phyloP scores from a whole-genome alignment of 2,888 invertebrate species.

The Aricia artaxerxes region DNA sequence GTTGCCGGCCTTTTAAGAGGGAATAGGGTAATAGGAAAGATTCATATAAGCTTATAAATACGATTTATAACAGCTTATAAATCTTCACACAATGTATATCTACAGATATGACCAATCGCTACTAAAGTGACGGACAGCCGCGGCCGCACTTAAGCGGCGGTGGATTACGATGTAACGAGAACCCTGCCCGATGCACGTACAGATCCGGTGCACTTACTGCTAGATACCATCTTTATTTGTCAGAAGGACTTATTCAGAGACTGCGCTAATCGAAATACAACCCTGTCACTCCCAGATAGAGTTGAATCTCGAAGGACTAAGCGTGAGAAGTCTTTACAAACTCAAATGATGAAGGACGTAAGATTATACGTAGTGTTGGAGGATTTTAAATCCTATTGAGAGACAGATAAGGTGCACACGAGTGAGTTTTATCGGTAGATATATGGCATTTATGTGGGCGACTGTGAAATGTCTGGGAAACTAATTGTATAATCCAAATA shows the following conservation, averaged over 20 bases:
- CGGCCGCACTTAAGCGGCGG: slow-evolving; percentile 57
- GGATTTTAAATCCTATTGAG: neutral
- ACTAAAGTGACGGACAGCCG: slow-evolving; percentile 37
- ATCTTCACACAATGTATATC: neutral
- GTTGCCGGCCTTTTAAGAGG: no score
- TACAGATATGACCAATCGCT: neutral
- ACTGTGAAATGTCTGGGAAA: slow-evolving; percentile 27
- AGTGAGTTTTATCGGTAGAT: slow-evolving; percentile 19
- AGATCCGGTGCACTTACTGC: slow-evolving; percentile 73
- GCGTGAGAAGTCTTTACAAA: neutral
- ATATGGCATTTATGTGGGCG: slow-evolving; percentile 26
- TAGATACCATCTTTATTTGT: slow-evolving; percentile 30
- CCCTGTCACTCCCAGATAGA: neutral
- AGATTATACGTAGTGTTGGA: neutral
- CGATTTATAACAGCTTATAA: neutral
- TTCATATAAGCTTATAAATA: no score
- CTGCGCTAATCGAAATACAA: neutral
- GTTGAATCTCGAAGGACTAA: neutral
- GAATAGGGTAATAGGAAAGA: no score
- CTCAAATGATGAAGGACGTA: neutral
- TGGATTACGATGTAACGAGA: slow-evolving; percentile 77
- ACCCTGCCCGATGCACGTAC: slow-evolving; percentile 76
- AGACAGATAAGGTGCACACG: neutral
- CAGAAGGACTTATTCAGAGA: slow-evolving; percentile 7
- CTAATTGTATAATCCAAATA: slow-evolving; percentile 27